Conservation (phyloP, 37 sponge, comb jelly and placozoan species). For the Haliclona indistincta region DNA sequence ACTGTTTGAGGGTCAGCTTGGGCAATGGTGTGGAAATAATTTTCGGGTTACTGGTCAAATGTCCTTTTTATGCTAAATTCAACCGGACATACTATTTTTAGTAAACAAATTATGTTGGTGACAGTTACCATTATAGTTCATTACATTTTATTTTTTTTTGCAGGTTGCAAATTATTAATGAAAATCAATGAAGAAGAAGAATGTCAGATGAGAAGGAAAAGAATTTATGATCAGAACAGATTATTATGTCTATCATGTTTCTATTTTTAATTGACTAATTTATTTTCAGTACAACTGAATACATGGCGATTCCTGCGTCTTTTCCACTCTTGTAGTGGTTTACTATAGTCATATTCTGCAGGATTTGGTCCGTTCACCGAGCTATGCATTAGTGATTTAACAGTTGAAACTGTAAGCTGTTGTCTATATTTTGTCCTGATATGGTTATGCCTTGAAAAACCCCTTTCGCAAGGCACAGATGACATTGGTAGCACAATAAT, state of each 20-base stretch:
- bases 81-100: background rate
- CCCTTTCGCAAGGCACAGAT: constrained; percentile 7
- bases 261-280: background rate
- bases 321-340: background rate
- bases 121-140: no score
- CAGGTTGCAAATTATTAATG: background rate
- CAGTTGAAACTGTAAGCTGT: constrained; percentile 8
- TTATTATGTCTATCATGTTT: no score
- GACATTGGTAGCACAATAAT: background rate
- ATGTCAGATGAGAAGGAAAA: background rate
- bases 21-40: background rate
- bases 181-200: background rate
- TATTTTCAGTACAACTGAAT: background rate
- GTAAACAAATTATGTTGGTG: background rate
- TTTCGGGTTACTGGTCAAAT: background rate
- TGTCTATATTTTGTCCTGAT: background rate
- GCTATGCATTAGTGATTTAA: constrained; percentile 5
- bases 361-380: constrained; percentile 7
- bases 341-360: background rate
- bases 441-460: background rate
- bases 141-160: background rate
- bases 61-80: background rate
- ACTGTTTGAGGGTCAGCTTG: no score
- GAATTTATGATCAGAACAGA: no score
- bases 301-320: background rate